Evolutionary conservation across 2,797 vertebrate genomes (phyloP).

Genomic region (Erpetoichthys calabaricus): DNA sequence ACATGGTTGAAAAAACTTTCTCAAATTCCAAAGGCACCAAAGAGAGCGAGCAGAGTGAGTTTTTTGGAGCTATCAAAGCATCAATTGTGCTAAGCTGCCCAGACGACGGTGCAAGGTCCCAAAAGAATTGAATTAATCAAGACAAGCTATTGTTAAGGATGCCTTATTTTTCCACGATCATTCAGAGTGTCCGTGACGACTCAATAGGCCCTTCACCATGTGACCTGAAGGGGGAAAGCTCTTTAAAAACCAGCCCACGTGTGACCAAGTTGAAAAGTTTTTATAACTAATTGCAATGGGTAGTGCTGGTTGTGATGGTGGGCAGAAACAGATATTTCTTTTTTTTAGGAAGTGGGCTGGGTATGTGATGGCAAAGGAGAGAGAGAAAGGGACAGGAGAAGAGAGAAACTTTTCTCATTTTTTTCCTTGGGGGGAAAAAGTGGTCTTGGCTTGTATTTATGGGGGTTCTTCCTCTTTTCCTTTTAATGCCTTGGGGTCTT

Average conservation of each 20-base stretch:
- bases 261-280: conserved; percentile 62
- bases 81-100: conserved; percentile 63
- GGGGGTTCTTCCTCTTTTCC: conserved; percentile 17
- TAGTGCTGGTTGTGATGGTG: conserved; percentile 37
- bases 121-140: conserved; percentile 80
- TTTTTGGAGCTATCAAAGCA: conserved; percentile 58
- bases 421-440: conserved; percentile 14
- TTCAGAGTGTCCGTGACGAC: conserved; percentile 71
- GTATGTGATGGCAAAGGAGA: conserved; percentile 36
- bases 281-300: conserved; percentile 74
- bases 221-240: conserved; percentile 54
- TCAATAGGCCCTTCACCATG: conserved; percentile 63
- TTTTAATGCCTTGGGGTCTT: conserved; percentile 26
- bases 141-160: conserved; percentile 61
- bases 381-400: conserved; percentile 42
- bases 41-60: conserved; percentile 30
- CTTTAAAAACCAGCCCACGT: conserved; percentile 70
- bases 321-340: conserved; percentile 46
- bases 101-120: conserved; percentile 64
- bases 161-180: conserved; percentile 70
- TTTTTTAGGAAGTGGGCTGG: conserved; percentile 61
- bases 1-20: conserved; percentile 5
- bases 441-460: conserved; percentile 47
- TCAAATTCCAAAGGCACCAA: neutral
- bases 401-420: conserved; percentile 34